phyloP scores from a whole-genome alignment of 2,888 invertebrate species.

The Disparrhopalites patrizii region DNA sequence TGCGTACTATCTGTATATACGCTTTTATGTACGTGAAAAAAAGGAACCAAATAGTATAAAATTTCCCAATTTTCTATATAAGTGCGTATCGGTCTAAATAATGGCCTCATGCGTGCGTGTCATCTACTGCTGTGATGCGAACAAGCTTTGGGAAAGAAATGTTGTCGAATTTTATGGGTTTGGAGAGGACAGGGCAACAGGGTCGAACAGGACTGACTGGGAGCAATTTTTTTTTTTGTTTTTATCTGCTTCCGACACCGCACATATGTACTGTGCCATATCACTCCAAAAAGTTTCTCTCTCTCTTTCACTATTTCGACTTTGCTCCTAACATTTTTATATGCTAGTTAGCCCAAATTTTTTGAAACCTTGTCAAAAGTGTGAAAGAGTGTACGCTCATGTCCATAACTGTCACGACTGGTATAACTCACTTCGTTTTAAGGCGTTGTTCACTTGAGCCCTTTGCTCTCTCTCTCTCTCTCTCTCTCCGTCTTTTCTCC shows the following conservation, averaged over 20 bases:
- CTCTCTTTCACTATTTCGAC: too few relatives aligned
- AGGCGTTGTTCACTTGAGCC: too few relatives aligned
- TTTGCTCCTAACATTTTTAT: neutral
- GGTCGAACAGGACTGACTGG: neutral
- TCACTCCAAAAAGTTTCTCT: too few relatives aligned
- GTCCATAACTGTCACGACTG: neutral
- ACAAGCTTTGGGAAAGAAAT: neutral
- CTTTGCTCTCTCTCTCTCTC: too few relatives aligned
- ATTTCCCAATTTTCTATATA: too few relatives aligned
- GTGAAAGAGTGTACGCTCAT: neutral
- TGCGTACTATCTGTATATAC: too few relatives aligned
- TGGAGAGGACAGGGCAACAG: constrained; percentile 1
- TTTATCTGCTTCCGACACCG: constrained; percentile 1
- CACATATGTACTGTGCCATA: too few relatives aligned
- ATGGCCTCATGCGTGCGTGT: neutral
- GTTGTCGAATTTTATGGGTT: constrained; percentile 1
- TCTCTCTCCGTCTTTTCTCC: too few relatives aligned
- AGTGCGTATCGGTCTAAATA: too few relatives aligned
- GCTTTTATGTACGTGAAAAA: too few relatives aligned
- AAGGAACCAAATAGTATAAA: too few relatives aligned
- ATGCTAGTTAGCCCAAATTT: neutral
- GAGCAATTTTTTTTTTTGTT: neutral
- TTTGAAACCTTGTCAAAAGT: neutral
- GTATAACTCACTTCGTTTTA: neutral
- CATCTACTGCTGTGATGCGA: neutral